Conservation (phyloP, 1,140 invertebrate genomes). For the Cryptotermes secundus region DNA sequence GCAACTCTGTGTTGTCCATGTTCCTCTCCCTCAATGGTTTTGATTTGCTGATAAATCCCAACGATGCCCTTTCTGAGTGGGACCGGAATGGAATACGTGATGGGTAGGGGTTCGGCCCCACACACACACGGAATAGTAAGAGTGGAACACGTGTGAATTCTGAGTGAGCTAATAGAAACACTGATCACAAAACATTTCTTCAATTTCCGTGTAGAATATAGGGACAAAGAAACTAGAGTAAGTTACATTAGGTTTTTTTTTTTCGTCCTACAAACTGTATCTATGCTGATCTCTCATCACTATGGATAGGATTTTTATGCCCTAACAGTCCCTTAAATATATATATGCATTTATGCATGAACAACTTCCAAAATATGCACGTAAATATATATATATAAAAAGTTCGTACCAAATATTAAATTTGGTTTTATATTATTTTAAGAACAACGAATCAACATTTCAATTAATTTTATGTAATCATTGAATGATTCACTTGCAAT, state of each 20-base stretch:
- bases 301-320: too few relatives aligned
- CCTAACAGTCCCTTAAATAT: too few relatives aligned
- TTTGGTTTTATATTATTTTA: too few relatives aligned
- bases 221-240: not conserved
- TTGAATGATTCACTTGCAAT: too few relatives aligned
- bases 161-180: not conserved
- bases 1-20: conserved; percentile 6
- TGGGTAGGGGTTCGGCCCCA: not conserved
- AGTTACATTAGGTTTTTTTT: not conserved
- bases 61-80: not conserved
- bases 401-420: too few relatives aligned
- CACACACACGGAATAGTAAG: not conserved
- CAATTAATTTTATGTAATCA: too few relatives aligned
- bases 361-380: too few relatives aligned
- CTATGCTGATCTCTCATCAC: too few relatives aligned
- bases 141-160: not conserved
- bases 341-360: too few relatives aligned
- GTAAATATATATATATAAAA: too few relatives aligned
- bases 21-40: not conserved
- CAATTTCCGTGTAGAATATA: not conserved
- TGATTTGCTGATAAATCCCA: conserved; percentile 16
- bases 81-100: not conserved
- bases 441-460: too few relatives aligned
- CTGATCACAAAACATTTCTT: not conserved
- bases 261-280: too few relatives aligned